Evolutionary conservation across 2,888 invertebrate species (phyloP).

Genomic region (Steinernema scapterisci): DNA sequence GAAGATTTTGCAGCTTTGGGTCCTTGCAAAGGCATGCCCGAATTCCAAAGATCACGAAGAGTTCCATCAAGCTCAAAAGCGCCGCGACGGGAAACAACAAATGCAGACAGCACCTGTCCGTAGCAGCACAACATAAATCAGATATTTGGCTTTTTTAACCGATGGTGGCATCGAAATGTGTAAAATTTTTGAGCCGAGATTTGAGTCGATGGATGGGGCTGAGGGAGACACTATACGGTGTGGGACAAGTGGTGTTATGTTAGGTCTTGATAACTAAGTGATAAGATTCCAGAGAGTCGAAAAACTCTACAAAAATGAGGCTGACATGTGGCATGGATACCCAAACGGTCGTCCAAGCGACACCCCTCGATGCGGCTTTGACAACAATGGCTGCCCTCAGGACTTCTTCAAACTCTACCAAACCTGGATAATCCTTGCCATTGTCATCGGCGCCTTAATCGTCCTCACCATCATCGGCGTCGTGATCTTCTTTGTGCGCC

Average conservation of each 20-base stretch:
- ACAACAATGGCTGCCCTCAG: conserved; percentile 42
- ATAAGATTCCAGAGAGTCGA: neutral
- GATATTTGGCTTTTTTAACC: neutral
- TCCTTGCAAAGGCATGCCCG: no score
- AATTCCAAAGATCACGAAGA: no score
- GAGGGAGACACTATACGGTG: no score
- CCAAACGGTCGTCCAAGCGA: conserved; percentile 40
- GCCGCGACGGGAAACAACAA: neutral
- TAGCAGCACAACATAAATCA: conserved; percentile 2
- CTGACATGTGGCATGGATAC: conserved; percentile 41
- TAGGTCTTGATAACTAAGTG: no score
- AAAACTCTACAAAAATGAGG: neutral
- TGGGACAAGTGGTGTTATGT: no score
- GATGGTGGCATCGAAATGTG: neutral
- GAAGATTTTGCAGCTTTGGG: neutral
- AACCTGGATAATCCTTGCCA: conserved; percentile 40
- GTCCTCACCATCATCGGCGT: conserved; percentile 1
- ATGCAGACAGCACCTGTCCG: conserved; percentile 5
- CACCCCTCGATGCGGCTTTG: conserved; percentile 47
- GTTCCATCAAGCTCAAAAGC: no score
- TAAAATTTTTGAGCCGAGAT: neutral
- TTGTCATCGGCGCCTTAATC: neutral
- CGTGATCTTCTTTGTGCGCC: neutral
- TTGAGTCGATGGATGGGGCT: no score
- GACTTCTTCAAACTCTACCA: conserved; percentile 47